Conservation (phyloP, 2,888 invertebrate species). For the Meghimatium bilineatum region DNA sequence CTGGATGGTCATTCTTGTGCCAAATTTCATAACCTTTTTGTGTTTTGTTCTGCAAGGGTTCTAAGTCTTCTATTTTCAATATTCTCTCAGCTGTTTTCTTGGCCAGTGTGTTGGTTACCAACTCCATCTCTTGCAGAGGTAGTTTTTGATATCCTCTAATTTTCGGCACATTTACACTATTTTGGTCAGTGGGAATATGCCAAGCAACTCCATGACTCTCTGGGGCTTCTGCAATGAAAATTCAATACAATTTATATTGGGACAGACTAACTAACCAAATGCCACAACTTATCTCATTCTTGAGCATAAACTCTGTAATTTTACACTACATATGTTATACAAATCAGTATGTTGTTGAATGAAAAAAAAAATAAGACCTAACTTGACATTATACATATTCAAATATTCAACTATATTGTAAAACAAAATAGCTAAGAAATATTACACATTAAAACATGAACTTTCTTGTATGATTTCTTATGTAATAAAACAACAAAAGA, state of each 20-base stretch:
- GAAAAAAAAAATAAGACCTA: no score
- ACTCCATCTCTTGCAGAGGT: conserved; percentile 24
- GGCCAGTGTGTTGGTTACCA: background rate
- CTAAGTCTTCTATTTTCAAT: background rate
- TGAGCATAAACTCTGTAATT: no score
- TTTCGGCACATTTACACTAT: conserved; percentile 10
- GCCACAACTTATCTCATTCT: background rate
- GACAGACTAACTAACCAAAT: background rate
- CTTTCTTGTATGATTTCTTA: background rate
- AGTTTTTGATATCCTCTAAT: background rate
- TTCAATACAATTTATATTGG: background rate
- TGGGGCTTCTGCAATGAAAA: background rate
- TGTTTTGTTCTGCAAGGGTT: conserved; percentile 12
- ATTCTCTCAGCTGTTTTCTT: background rate
- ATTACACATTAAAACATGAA: background rate
- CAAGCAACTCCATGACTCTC: conserved; percentile 35
- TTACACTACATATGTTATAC: no score
- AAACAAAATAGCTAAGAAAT: background rate
- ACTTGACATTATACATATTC: no score
- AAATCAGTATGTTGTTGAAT: no score
- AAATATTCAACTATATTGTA: no score
- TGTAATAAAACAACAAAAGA: background rate
- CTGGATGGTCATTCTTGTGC: conserved; percentile 28
- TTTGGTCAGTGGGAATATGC: conserved; percentile 32
- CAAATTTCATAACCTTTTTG: conserved; percentile 7